These are phyloP conservation scores for Oophaga pumilio DNA, from an alignment of 2,113 vertebrate species.

Conservation along the genomic window DNA sequence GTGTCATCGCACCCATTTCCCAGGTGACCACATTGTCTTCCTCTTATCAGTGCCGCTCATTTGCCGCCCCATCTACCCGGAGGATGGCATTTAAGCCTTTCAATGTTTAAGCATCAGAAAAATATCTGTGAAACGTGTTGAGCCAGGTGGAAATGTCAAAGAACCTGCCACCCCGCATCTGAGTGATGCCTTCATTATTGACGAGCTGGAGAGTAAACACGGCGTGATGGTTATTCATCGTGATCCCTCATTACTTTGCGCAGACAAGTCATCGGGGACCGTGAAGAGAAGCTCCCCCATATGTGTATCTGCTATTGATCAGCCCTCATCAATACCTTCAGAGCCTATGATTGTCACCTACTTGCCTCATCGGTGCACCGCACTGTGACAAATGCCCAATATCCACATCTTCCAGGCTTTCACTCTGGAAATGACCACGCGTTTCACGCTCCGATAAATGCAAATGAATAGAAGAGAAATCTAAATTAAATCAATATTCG, in stretches of 20 bases:
- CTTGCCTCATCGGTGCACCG: background rate
- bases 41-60: background rate
- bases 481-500: no score
- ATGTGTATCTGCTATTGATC: slow-evolving; percentile 41
- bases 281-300: background rate
- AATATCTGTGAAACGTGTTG: slow-evolving; percentile 6
- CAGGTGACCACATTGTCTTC: background rate
- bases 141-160: slow-evolving; percentile 43
- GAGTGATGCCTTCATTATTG: slow-evolving; percentile 31
- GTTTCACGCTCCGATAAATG: background rate
- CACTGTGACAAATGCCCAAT: background rate
- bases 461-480: background rate
- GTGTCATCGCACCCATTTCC: no score
- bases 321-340: background rate
- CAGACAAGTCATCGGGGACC: slow-evolving; percentile 8
- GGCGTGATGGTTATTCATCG: slow-evolving; percentile 5
- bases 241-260: background rate
- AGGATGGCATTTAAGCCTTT: slow-evolving; percentile 40
- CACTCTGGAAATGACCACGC: background rate
- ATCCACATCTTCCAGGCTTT: background rate
- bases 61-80: background rate
- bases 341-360: background rate
- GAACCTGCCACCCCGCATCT: background rate
- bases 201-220: slow-evolving; percentile 9
- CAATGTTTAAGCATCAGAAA: slow-evolving; percentile 36